These are phyloP conservation scores for Danio aesculapii DNA, from an alignment of 2,797 vertebrate genomes.

Conservation along the genomic window DNA sequence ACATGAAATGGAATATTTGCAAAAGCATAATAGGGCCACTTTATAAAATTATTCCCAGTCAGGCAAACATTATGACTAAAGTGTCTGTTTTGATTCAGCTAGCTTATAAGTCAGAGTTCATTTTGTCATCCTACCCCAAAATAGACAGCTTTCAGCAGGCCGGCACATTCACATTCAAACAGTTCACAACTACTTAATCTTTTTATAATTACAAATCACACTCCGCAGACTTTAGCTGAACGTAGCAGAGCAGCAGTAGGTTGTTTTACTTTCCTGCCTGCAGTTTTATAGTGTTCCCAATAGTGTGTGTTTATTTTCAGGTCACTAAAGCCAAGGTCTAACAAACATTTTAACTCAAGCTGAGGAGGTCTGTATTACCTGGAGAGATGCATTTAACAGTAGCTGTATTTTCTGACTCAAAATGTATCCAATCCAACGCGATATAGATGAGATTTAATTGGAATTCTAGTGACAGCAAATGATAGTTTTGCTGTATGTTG, in stretches of 20 bases:
- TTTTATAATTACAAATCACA: slow-evolving; percentile 42
- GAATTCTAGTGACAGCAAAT: neutral
- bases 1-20: neutral
- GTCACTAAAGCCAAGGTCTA: neutral
- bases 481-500: too few relatives aligned
- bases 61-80: slow-evolving; percentile 43
- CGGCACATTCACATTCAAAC: slow-evolving; percentile 32
- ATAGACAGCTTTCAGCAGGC: slow-evolving; percentile 42
- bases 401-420: neutral
- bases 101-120: slow-evolving; percentile 65
- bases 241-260: neutral
- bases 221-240: neutral
- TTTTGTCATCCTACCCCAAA: slow-evolving; percentile 65
- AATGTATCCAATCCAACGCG: neutral
- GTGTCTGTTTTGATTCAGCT: slow-evolving; percentile 58
- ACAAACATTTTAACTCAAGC: neutral
- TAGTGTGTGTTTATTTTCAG: neutral
- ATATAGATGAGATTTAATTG: neutral
- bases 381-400: neutral
- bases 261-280: neutral
- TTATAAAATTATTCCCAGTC: slow-evolving; percentile 2
- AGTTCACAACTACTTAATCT: slow-evolving; percentile 29
- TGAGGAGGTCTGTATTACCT: neutral
- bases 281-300: neutral
- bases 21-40: neutral